Evolutionary conservation across 2,888 invertebrate species (phyloP).

Genomic region (Dendrolimus pini): DNA sequence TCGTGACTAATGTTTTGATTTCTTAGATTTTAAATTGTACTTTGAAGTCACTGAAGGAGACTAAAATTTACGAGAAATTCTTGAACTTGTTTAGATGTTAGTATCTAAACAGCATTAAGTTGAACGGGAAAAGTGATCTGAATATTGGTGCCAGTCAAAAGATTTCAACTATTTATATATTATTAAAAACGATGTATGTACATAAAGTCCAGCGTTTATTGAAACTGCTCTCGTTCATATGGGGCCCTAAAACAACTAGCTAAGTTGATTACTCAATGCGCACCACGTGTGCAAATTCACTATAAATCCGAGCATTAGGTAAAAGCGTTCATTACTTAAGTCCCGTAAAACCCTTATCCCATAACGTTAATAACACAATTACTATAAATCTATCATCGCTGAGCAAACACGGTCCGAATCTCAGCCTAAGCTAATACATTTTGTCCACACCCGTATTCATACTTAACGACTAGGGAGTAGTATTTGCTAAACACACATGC

Average conservation of each 20-base stretch:
- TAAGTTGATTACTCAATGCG: conserved; percentile 41
- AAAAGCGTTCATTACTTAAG: conserved; percentile 74
- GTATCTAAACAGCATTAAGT: too few relatives aligned
- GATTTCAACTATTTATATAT: too few relatives aligned
- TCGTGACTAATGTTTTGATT: too few relatives aligned
- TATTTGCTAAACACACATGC: conserved; percentile 73
- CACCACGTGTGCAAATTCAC: conserved; percentile 63
- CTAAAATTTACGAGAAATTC: too few relatives aligned
- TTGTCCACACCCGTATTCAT: conserved; percentile 76
- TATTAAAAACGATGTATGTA: too few relatives aligned
- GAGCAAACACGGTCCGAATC: conserved; percentile 73
- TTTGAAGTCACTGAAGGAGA: too few relatives aligned
- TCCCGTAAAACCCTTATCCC: conserved; percentile 75
- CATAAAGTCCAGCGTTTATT: not conserved
- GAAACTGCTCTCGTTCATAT: not conserved
- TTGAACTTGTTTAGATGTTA: too few relatives aligned
- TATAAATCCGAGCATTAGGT: conserved; percentile 71
- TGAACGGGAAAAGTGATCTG: too few relatives aligned
- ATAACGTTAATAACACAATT: conserved; percentile 77
- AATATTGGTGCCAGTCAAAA: too few relatives aligned
- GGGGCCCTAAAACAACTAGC: conserved; percentile 4
- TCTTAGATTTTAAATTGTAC: too few relatives aligned
- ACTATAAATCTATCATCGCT: conserved; percentile 77
- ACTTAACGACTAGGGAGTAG: conserved; percentile 72
- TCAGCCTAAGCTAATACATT: conserved; percentile 77